phyloP scores from a whole-genome alignment of 2,113 vertebrate species.

The Callithrix jacchus region DNA sequence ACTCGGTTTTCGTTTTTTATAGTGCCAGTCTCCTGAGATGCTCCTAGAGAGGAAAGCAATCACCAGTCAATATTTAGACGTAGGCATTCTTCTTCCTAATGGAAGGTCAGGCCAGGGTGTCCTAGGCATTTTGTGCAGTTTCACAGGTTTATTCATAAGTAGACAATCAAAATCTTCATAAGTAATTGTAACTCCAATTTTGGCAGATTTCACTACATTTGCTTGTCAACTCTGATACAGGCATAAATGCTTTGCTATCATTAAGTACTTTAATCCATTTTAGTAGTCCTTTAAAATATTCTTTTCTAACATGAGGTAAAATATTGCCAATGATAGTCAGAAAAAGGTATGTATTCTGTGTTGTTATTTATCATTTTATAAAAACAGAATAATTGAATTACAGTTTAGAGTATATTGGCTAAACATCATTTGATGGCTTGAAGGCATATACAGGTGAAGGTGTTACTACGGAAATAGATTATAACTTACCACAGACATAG shows the following conservation, averaged over 20 bases:
- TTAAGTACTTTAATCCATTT: slow-evolving; percentile 64
- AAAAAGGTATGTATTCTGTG: slow-evolving; percentile 10
- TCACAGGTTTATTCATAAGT: slow-evolving; percentile 39
- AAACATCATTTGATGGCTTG: slow-evolving; percentile 33
- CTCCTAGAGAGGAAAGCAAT: slow-evolving; percentile 50
- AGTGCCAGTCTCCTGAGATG: slow-evolving; percentile 62
- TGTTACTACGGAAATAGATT: slow-evolving; percentile 32
- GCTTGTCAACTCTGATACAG: neutral
- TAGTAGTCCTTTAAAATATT: slow-evolving; percentile 50
- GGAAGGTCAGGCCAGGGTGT: slow-evolving; percentile 28
- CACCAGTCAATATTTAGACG: slow-evolving; percentile 78
- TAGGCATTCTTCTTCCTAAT: slow-evolving; percentile 76
- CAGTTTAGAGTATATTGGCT: slow-evolving; percentile 5
- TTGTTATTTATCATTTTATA: slow-evolving; percentile 17
- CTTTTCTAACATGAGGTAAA: slow-evolving; percentile 18
- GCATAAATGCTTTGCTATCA: neutral
- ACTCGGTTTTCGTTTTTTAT: slow-evolving; percentile 57
- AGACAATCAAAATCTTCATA: slow-evolving; percentile 59
- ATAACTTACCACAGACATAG: slow-evolving; percentile 21
- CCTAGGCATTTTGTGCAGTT: slow-evolving; percentile 37
- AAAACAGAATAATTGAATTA: slow-evolving; percentile 44
- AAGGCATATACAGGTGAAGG: neutral
- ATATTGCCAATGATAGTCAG: neutral
- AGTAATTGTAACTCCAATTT: slow-evolving; percentile 61
- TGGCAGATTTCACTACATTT: neutral